Evolutionary conservation across 2,888 invertebrate genomes (phyloP), one percentile per base, ranked within the genome.

Genomic region (Seladonia tumulorum): DNA sequence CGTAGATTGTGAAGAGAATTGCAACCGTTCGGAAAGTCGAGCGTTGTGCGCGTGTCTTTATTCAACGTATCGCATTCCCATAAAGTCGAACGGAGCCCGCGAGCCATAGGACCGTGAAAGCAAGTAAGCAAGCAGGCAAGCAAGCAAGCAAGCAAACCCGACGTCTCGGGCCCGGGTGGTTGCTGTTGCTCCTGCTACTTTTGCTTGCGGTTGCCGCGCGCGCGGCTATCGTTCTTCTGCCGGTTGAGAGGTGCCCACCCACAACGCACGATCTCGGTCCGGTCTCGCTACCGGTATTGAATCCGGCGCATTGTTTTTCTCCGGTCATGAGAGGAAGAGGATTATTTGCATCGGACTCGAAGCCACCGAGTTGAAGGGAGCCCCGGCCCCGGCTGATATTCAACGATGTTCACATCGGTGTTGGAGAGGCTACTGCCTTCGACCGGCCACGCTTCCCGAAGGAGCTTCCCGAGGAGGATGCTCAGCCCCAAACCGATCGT

Each of bases 281-380:
- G 89, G 88, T 87, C 91, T 93, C 90, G 94, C 95, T 95, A 95
- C 95, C 94, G 94, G 95, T 94, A 95, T 95, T 95, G 95, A 95
- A 94, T 94, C 94, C 92, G 91, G 92, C 93, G 94, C 93, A 94
- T 95, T 95, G 94, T 94, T 95, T 95, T 95, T 93, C 92, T 93
- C 90, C 89, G 92, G 91, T 93, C 93, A 93, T 93, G 93, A 93
- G 94, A 94, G 90, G 88, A 92, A 90, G 91, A 92, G 92, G 91
- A 94, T 93, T 94, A 94, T 94, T 94, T 94, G 94, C 94, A 94
- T 94, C 92, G 90, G 83, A 86, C 85, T 88, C 83, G 83, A 70
- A 85, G 90, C 84, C 81, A 88, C 81, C 83, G 84, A 75, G 83
- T 72, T 76, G 86, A 88, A 86, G 86, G 86, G 82, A 88, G 76